phyloP scores from a whole-genome alignment of 92 coral and sea anemone species.

The Porites divaricata region DNA sequence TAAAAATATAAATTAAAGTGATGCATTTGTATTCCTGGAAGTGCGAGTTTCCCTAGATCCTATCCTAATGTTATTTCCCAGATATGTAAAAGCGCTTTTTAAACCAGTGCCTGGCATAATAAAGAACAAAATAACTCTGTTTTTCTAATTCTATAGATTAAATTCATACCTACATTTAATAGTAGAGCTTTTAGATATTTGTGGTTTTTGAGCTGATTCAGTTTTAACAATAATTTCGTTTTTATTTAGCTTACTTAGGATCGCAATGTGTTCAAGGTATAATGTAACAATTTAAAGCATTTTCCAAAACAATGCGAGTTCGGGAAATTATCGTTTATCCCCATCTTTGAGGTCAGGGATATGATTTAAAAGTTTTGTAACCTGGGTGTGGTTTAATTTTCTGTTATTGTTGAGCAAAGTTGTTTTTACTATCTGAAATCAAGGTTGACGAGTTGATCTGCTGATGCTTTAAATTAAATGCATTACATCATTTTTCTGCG shows the following conservation, averaged over 20 bases:
- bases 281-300: constrained; percentile 28
- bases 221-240: constrained; percentile 12
- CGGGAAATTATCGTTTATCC: not conserved
- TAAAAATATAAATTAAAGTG: too few relatives aligned
- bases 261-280: constrained; percentile 30
- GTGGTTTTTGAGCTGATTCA: constrained; percentile 28
- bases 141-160: not conserved
- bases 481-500: too few relatives aligned
- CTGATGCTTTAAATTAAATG: too few relatives aligned
- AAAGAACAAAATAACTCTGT: not conserved
- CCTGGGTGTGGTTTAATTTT: not conserved
- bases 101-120: not conserved
- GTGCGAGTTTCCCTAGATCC: too few relatives aligned
- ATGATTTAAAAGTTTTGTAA: not conserved
- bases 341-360: not conserved
- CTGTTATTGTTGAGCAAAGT: not conserved
- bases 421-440: not conserved
- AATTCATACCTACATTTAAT: not conserved
- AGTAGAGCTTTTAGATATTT: constrained; percentile 1
- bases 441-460: too few relatives aligned
- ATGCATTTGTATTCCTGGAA: too few relatives aligned
- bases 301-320: not conserved
- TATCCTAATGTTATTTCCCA: not conserved
- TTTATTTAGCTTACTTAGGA: not conserved
- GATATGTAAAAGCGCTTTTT: not conserved